Conservation (phyloP, 2,888 invertebrate genomes). For the Itoplectis maculator region DNA sequence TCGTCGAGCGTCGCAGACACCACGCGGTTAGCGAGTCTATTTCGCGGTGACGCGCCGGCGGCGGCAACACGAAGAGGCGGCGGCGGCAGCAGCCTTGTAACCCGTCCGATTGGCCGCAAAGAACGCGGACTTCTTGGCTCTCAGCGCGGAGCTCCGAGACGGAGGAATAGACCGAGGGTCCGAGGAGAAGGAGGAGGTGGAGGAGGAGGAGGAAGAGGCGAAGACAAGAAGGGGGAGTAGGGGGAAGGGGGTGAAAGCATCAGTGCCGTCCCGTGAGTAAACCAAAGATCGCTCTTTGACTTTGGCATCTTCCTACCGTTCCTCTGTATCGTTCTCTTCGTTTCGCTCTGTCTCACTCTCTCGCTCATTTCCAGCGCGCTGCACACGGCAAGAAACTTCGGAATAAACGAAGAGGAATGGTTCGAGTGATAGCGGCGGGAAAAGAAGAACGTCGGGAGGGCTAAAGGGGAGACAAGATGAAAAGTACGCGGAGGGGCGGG, state of each 20-base stretch:
- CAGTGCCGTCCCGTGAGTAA: slow-evolving; percentile 62
- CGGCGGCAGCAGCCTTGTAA: slow-evolving; percentile 50
- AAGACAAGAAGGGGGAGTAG: slow-evolving; percentile 19
- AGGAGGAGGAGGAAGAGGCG: slow-evolving; percentile 22
- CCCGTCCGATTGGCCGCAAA: slow-evolving; percentile 34
- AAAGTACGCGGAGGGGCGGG: slow-evolving; percentile 47
- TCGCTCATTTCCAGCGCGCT: slow-evolving; percentile 10
- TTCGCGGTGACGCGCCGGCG: slow-evolving; percentile 72
- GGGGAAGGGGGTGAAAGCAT: slow-evolving; percentile 30
- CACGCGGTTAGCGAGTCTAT: slow-evolving; percentile 82
- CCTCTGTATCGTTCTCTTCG: slow-evolving; percentile 30
- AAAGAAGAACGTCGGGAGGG: slow-evolving; percentile 39
- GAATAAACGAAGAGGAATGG: slow-evolving; percentile 58
- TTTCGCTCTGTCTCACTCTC: slow-evolving; percentile 35
- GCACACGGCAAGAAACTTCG: slow-evolving; percentile 30
- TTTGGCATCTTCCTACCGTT: slow-evolving; percentile 55
- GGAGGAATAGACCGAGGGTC: slow-evolving; percentile 48
- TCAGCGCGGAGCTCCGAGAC: slow-evolving; percentile 45
- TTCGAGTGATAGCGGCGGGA: slow-evolving; percentile 38
- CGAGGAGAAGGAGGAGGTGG: slow-evolving; percentile 2
- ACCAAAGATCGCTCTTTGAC: slow-evolving; percentile 60
- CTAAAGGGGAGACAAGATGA: slow-evolving; percentile 33
- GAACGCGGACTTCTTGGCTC: slow-evolving; percentile 66
- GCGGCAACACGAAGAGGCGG: slow-evolving; percentile 52
- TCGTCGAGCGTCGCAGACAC: slow-evolving; percentile 82